A percentile compares a stretch with the other conserved stretches of the same genome.
phyloP scores from a whole-genome alignment of 2,113 vertebrate genomes.

The Odocoileus hemionus region DNA sequence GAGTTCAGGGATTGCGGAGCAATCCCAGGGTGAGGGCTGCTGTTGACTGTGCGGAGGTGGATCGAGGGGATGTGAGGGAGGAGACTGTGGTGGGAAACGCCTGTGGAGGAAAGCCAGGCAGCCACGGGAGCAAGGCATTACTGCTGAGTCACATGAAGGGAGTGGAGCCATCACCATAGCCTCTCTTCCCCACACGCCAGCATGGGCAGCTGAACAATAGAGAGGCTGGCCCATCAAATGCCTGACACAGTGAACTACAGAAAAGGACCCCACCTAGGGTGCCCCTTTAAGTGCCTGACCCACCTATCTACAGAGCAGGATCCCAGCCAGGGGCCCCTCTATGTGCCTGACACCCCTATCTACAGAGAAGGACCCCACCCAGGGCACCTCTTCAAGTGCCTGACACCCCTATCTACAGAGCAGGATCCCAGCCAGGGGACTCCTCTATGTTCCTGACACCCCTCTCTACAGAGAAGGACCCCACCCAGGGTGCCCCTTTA shows the following conservation, averaged over 20 bases:
- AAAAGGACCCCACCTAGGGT: neutral
- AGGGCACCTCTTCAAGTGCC: neutral
- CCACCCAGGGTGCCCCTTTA: neutral
- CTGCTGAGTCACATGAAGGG: neutral
- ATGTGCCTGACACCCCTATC: neutral
- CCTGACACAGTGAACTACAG: accelerated
- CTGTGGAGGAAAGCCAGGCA: neutral
- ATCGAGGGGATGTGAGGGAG: neutral
- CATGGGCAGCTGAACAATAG: neutral
- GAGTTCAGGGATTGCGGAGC: neutral
- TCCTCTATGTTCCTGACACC: neutral
- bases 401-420: neutral
- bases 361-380: neutral
- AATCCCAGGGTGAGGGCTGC: neutral
- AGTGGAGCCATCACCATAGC: neutral
- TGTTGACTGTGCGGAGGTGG: neutral
- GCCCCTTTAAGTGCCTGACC: neutral
- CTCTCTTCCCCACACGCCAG: neutral
- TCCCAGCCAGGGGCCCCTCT: neutral
- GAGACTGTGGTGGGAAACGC: accelerated
- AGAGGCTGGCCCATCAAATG: neutral
- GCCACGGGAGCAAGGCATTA: neutral
- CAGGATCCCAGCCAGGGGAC: neutral
- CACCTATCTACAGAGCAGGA: neutral
- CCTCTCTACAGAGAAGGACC: neutral